These are phyloP conservation scores for Cetoscarus ocellatus DNA, from an alignment of 2,797 vertebrate genomes.

Conservation along the genomic window DNA sequence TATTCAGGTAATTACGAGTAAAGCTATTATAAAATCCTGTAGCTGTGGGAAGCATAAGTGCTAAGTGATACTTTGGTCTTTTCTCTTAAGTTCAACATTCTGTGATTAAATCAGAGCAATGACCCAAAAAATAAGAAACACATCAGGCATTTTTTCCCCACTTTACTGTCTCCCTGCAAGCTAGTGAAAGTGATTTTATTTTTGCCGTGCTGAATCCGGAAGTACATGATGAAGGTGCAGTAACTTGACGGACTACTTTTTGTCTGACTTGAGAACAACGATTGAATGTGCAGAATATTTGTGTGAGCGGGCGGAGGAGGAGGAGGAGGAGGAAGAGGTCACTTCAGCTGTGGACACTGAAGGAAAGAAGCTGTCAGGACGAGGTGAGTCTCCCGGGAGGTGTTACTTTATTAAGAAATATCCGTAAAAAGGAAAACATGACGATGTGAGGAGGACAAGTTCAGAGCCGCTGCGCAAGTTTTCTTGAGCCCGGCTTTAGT, in stretches of 20 bases:
- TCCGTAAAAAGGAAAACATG: too few relatives aligned
- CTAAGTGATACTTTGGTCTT: too few relatives aligned
- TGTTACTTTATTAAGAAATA: rapidly evolving
- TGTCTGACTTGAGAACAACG: not conserved
- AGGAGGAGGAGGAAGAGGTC: slow-evolving; percentile 15
- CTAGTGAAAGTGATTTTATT: slow-evolving; percentile 22
- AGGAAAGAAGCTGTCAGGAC: not conserved
- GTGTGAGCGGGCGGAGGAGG: not conserved
- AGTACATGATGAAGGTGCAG: rapidly evolving
- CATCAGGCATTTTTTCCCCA: too few relatives aligned
- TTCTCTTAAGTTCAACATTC: too few relatives aligned
- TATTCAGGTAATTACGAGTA: too few relatives aligned
- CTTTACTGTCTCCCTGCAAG: too few relatives aligned
- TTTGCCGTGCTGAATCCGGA: not conserved
- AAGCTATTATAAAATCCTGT: too few relatives aligned
- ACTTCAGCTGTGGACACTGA: not conserved
- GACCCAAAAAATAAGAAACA: too few relatives aligned
- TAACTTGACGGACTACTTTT: not conserved
- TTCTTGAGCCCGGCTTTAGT: not conserved
- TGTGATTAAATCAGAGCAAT: too few relatives aligned
- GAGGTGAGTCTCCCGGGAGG: slow-evolving; percentile 17
- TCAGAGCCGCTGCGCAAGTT: slow-evolving; percentile 15
- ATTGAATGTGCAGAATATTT: slow-evolving; percentile 1
- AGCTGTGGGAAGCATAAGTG: too few relatives aligned
- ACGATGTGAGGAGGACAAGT: not conserved